Evolutionary conservation across 2,113 vertebrate genomes (phyloP).

Genomic region (Larimichthys polyactis): DNA sequence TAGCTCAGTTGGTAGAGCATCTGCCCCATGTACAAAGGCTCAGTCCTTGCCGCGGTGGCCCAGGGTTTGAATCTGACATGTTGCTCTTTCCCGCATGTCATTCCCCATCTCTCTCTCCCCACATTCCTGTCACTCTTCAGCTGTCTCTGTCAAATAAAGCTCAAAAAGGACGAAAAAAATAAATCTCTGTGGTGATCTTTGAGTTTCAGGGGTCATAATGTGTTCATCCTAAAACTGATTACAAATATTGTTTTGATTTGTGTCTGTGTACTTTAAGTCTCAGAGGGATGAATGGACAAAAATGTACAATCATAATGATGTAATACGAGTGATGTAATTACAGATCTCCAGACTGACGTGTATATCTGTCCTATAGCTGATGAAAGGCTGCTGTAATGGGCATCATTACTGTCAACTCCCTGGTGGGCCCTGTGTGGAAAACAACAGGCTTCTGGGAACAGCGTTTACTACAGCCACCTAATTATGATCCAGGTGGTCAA

Average conservation of each 20-base stretch:
- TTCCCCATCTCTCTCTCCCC: no score
- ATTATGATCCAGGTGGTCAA: conserved; percentile 25
- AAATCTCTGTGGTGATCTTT: background rate
- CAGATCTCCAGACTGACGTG: background rate
- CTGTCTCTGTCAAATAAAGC: no score
- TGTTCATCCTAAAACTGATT: background rate
- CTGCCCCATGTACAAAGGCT: no score
- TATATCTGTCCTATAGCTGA: background rate
- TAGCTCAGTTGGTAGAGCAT: no score
- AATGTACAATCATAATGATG: conserved; percentile 1
- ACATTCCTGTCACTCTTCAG: no score
- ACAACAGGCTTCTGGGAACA: conserved; percentile 25
- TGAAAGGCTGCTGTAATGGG: conserved; percentile 4
- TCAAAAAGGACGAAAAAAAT: background rate
- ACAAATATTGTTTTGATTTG: background rate
- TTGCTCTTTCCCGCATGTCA: no score
- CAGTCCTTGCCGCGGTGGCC: no score
- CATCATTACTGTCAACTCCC: conserved; percentile 16
- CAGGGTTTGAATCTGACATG: no score
- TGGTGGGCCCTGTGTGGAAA: conserved; percentile 7
- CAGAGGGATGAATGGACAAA: background rate
- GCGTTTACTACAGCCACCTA: conserved; percentile 12
- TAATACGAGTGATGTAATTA: conserved; percentile 17
- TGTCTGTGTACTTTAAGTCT: background rate
- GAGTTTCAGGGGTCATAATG: background rate